Evolutionary conservation across 2,888 invertebrate species (phyloP).

Genomic region (Drosophila kambysellisi): DNA sequence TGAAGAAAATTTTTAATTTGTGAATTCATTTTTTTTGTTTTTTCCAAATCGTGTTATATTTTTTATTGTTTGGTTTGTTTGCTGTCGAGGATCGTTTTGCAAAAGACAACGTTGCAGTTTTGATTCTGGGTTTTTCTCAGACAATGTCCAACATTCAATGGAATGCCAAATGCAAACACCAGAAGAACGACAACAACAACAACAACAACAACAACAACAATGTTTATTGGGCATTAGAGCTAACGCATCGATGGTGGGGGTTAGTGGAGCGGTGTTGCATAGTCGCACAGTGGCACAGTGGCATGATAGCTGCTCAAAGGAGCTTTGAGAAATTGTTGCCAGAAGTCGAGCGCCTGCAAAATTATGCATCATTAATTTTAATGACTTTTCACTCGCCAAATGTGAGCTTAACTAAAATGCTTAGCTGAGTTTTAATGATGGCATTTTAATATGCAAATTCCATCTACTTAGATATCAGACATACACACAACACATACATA

Average conservation of each 20-base stretch:
- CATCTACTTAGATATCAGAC: constrained; percentile 10
- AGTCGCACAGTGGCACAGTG: not conserved
- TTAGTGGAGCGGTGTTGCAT: not conserved
- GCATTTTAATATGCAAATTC: constrained; percentile 45
- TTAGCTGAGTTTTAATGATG: constrained; percentile 55
- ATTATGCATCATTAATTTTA: constrained; percentile 76
- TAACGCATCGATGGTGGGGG: not conserved
- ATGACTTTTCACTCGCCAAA: constrained; percentile 58
- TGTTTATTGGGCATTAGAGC: constrained; percentile 37
- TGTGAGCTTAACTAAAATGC: constrained; percentile 39
- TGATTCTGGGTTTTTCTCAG: constrained; percentile 38
- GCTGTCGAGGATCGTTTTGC: constrained; percentile 44
- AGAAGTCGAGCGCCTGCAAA: constrained; percentile 8
- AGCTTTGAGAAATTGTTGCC: not conserved
- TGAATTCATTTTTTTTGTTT: constrained; percentile 4
- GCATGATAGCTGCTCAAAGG: constrained; percentile 6
- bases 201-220: not conserved
- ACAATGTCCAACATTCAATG: constrained; percentile 22
- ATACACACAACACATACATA: not conserved
- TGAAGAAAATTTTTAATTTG: constrained; percentile 15
- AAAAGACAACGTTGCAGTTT: constrained; percentile 45
- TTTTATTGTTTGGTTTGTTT: not conserved
- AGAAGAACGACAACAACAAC: not conserved
- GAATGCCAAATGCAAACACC: constrained; percentile 19
- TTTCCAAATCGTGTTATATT: not conserved